These are phyloP conservation scores for Elaphurus davidianus DNA, from an alignment of 2,113 vertebrate genomes.

Conservation along the genomic window DNA sequence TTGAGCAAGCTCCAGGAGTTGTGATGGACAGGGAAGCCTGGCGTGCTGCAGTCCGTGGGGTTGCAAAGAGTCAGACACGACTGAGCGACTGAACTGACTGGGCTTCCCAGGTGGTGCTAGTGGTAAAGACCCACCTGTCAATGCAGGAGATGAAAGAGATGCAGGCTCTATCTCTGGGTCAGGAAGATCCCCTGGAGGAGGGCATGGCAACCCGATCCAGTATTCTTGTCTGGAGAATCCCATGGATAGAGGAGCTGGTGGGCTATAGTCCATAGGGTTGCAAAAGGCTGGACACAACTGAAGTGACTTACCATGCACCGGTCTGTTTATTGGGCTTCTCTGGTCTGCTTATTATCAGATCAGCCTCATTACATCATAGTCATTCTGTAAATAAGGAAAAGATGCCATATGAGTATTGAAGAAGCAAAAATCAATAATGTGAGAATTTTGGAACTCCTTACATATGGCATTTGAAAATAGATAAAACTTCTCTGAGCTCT, in stretches of 20 bases:
- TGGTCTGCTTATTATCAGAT: neutral
- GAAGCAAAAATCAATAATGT: neutral
- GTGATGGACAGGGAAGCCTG: neutral
- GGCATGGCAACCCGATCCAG: neutral
- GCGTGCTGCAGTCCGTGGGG: neutral
- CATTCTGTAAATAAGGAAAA: neutral
- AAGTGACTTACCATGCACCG: neutral
- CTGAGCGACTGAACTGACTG: neutral
- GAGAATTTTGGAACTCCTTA: neutral
- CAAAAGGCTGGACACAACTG: neutral
- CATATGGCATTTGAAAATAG: neutral
- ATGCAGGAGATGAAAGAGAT: neutral
- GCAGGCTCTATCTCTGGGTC: neutral
- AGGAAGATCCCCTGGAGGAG: neutral
- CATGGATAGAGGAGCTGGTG: neutral
- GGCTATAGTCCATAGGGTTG: neutral
- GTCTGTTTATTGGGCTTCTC: neutral
- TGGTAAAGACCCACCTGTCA: neutral
- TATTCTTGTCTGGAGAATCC: neutral
- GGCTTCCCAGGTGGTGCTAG: neutral
- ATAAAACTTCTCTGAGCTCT: neutral
- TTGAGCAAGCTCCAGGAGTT: neutral
- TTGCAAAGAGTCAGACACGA: accelerated
- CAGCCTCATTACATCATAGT: neutral
- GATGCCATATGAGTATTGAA: neutral